Base-by-base conservation (phyloP, 2,797 vertebrate species). In the Crocodylus rhombifer region DNA sequence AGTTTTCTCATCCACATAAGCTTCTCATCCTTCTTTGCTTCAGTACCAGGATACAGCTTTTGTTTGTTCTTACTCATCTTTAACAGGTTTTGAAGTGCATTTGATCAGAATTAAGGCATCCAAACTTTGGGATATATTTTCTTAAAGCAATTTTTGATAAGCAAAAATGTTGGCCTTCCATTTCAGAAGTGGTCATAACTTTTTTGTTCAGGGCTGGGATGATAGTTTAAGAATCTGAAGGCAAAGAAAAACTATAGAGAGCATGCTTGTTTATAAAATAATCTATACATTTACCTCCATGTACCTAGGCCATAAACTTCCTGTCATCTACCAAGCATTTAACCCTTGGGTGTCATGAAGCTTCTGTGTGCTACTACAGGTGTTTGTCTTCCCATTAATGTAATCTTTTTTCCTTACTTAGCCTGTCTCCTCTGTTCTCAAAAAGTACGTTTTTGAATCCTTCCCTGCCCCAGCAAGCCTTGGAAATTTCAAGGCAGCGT, bases 11-110 rank as follows among this genome's bases (percentile, higher is more conserved):
- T 33, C 88, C 1, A 0, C 20, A 10, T 63, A 1, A 1, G 21
- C 83, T 30, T 77, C 71, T 95, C 94, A 93, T 95, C 88, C 63
- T 78, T 56, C 81, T 71, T 87, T 88, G 84, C 64, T 76, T 80
- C 73, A 62, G 73, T 5, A 33, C 78, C 5, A 25, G 87, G 92
- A 58, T 86, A 56, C 62, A 77, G 21, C 65, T 65, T 88, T 95
- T 89, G 84, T 84, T 91, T 77, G 56, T 42, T 92, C 88, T 5
- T 57, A 51, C 42, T 51, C 42, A 51, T 51, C 42, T 51, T 51
- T 51, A 51, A 51, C 42, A 51, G 42, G 42, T 51, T 76, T 26
- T 56, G 84, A 85, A 63, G 7, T 26, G 8, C 33, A 5, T 17
- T 18, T 75, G 80, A 65, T 62, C 15, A 60, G n/a, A 71, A 25